phyloP scores from a whole-genome alignment of 2,113 vertebrate species.

The Smithornis capensis region DNA sequence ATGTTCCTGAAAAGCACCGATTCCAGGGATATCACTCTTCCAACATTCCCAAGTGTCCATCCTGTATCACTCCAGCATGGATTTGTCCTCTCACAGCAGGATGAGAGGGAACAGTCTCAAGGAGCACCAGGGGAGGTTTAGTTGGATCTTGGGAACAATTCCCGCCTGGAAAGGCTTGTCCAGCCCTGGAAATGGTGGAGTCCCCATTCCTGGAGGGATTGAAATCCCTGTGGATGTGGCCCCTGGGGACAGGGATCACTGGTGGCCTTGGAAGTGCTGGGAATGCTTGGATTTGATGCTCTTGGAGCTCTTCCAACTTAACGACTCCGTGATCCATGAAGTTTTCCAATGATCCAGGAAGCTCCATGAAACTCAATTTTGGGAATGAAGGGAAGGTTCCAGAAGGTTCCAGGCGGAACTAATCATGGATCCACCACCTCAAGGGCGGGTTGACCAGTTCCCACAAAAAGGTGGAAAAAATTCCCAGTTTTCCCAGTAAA shows the following conservation, averaged over 20 bases:
- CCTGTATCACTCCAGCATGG: background rate
- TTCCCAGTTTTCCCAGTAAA: no score
- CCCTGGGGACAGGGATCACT: no score
- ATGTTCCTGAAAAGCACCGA: background rate
- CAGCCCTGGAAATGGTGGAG: no score
- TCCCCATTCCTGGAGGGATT: background rate
- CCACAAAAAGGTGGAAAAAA: no score
- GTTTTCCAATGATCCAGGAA: background rate
- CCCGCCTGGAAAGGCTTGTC: no score
- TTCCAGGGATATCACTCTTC: background rate
- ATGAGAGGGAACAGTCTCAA: no score
- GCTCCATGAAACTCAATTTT: background rate
- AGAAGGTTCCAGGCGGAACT: no score
- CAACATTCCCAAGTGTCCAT: background rate
- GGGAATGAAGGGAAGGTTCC: no score
- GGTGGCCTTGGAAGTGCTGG: background rate
- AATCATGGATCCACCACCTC: no score
- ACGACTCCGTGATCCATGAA: background rate
- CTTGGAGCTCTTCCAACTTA: background rate
- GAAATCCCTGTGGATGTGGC: background rate
- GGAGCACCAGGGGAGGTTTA: no score
- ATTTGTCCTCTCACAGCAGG: background rate
- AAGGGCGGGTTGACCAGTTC: no score
- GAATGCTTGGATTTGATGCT: background rate
- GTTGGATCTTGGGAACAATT: no score